Percentiles rank a stretch among this genome's conserved stretches.
Conservation (phyloP, 2,888 invertebrate genomes). For the Tetragonisca angustula region DNA sequence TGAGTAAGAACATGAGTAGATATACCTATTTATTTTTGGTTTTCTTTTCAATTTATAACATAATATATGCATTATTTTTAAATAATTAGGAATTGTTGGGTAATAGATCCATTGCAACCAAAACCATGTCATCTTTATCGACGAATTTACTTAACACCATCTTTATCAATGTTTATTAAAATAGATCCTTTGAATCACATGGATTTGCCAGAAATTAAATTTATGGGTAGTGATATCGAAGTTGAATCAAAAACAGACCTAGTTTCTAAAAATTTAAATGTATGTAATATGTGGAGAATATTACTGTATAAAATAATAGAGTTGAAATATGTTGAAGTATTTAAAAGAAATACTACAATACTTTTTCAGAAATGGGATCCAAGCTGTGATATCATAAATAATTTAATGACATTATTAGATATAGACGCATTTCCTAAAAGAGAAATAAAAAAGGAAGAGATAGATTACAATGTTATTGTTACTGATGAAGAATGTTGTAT, state of each 20-base stretch:
- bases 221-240: conserved; percentile 77
- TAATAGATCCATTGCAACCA: conserved; percentile 79
- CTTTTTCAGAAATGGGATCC: conserved; percentile 77
- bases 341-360: not conserved
- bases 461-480: conserved; percentile 66
- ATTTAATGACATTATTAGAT: conserved; percentile 75
- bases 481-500: conserved; percentile 80
- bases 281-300: conserved; percentile 51
- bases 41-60: conserved; percentile 2
- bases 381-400: conserved; percentile 69
- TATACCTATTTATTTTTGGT: conserved; percentile 11
- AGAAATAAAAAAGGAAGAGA: conserved; percentile 34
- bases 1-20: conserved; percentile 65
- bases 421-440: conserved; percentile 76
- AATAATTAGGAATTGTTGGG: conserved; percentile 77
- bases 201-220: conserved; percentile 76
- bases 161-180: conserved; percentile 75
- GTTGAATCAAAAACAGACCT: conserved; percentile 73
- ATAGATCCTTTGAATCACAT: conserved; percentile 74
- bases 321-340: not conserved
- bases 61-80: conserved; percentile 18
- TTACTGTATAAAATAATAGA: not conserved
- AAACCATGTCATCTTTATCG: conserved; percentile 80
- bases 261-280: conserved; percentile 71
- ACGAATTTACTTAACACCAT: conserved; percentile 77